Base-by-base conservation (phyloP, 2,113 vertebrate species). In the Gadus macrocephalus region DNA sequence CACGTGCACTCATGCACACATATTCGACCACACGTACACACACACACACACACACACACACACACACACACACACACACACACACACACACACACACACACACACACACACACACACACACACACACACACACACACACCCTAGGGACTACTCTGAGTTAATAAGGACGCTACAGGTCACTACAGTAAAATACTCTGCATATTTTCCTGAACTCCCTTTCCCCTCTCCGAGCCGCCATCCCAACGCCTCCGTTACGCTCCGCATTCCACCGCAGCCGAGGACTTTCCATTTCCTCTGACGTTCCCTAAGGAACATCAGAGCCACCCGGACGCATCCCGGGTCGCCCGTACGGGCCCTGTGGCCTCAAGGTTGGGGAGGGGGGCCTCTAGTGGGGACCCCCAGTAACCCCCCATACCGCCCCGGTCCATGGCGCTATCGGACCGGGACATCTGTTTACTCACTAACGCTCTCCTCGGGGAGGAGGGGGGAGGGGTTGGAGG, bases 211-310 rank as follows among this genome's bases (percentile, higher is more conserved):
- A 55, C 74, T 27, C 42, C 31, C 55, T 17, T n/a, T n/a, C 55
- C 38, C 62, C 20, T 3, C 59, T 28, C 22, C 15, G 6, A 9
- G 11, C 42, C 55, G 27, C 70, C 4, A 25, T n/a, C 25, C 28
- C 35, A 20, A 9, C 42, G 61, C 42, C 38, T 68, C 28, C 0
- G 1, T 8, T 3, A 59, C 62, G 22, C 22, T 9, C 6, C 25
- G 56, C 25, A 17, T 56, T 71, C 72, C 22, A 64, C 74, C 19
- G 6, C 66, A 70, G 8, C 65, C 53, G 64, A 74, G 27, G 71
- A 6, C 12, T 15, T 62, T 9, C 76, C n/a, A 84, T 83, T 78
- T 84, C 76, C 78, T 77, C 65, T 79, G 68, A 67, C 71, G 68
- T 71, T 76, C 67, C 20, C 72, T 19, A 66, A 68, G 74, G 67